A percentile compares a stretch with the other conserved stretches of the same genome.
phyloP scores from a whole-genome alignment of 1,140 invertebrate species.

The Coenobita brevimanus region DNA sequence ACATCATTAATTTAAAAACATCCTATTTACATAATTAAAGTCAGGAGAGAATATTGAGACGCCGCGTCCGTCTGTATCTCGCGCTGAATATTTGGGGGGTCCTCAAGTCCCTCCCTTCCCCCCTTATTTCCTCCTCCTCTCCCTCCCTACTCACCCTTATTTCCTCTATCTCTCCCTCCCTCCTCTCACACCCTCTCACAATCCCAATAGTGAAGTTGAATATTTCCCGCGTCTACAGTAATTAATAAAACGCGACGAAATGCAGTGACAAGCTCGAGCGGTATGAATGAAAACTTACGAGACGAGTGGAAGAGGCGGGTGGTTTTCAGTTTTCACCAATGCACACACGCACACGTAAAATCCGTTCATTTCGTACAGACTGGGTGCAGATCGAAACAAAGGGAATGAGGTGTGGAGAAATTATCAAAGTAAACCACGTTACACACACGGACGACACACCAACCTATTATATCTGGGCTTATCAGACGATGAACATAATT shows the following conservation, averaged over 20 bases:
- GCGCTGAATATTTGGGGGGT: constrained; percentile 48
- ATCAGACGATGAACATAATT: not conserved
- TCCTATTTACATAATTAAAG: not conserved
- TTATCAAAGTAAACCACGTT: not conserved
- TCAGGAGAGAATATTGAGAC: not conserved
- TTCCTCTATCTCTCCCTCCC: constrained; percentile 6
- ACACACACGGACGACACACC: not conserved
- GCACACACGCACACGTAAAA: constrained; percentile 50
- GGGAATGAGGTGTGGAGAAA: constrained; percentile 53
- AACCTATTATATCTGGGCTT: not conserved
- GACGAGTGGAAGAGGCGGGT: constrained; percentile 9
- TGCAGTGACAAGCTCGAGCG: constrained; percentile 41
- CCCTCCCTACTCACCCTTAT: not conserved
- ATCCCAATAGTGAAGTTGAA: not conserved
- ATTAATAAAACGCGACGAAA: constrained; percentile 55
- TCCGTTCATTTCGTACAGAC: constrained; percentile 65
- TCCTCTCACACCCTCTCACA: not conserved
- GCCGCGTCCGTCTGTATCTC: constrained; percentile 44
- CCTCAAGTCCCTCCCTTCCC: not conserved
- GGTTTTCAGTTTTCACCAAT: constrained; percentile 45
- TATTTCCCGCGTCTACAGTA: constrained; percentile 26
- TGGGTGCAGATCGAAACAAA: constrained; percentile 69
- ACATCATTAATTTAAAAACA: no score
- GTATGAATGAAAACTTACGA: constrained; percentile 64
- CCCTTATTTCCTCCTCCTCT: not conserved